These are phyloP conservation scores for Chaetura pelagica DNA, from an alignment of 2,113 vertebrate genomes.

Conservation along the genomic window DNA sequence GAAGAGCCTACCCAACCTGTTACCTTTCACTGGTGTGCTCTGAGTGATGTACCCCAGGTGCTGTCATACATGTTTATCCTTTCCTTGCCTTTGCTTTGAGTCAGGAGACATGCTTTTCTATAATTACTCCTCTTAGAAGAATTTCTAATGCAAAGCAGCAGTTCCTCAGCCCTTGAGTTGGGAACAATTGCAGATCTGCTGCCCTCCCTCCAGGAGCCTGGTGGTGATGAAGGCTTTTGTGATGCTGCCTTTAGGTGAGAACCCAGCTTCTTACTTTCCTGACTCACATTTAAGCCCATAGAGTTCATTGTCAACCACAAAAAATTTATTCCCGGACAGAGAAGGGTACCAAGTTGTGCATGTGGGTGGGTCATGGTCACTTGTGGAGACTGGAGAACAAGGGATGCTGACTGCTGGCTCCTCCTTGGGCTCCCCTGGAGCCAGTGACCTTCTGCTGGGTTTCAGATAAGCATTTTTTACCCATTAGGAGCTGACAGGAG, in stretches of 20 bases:
- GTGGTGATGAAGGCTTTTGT: background rate
- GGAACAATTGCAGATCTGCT: background rate
- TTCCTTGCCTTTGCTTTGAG: background rate
- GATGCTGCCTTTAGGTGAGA: constrained; percentile 3
- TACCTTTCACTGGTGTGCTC: background rate
- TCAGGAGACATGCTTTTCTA: background rate
- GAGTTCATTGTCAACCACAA: constrained; percentile 75
- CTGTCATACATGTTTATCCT: background rate
- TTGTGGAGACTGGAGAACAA: background rate
- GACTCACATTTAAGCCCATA: background rate
- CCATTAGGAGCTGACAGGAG: background rate
- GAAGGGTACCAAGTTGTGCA: background rate
- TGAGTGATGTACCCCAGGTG: background rate
- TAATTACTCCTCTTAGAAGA: background rate
- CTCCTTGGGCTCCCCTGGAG: background rate
- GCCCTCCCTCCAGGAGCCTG: background rate
- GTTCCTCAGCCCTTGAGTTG: background rate
- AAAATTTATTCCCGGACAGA: constrained; percentile 58
- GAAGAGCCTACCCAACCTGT: background rate
- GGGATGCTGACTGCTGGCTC: background rate
- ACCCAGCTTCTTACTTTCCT: background rate
- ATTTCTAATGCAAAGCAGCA: background rate
- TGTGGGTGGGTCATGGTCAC: background rate
- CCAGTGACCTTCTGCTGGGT: background rate
- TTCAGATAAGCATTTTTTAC: background rate